phyloP scores from a whole-genome alignment of 2,113 vertebrate species.

The Urocitellus parryii region DNA sequence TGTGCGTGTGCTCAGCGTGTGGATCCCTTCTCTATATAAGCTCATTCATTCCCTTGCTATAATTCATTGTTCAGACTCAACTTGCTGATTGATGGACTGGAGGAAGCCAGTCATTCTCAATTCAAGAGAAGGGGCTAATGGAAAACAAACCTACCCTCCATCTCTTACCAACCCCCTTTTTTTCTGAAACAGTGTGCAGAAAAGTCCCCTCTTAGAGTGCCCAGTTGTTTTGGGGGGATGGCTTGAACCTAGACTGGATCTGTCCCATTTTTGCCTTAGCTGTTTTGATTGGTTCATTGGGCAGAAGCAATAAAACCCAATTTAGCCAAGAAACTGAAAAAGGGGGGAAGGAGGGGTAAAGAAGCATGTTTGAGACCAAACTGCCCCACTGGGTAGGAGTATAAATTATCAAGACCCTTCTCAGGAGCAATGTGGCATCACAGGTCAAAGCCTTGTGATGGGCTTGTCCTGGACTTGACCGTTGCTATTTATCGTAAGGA shows the following conservation, averaged over 20 bases:
- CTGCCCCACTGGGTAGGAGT: background rate
- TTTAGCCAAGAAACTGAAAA: background rate
- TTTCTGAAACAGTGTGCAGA: background rate
- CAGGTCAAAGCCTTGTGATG: background rate
- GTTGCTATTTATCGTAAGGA: constrained; percentile 9
- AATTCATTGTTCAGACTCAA: background rate
- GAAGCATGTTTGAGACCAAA: background rate
- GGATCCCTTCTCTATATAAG: background rate
- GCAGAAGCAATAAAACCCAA: constrained; percentile 29
- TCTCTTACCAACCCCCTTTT: background rate
- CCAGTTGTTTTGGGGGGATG: background rate
- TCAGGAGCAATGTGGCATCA: background rate
- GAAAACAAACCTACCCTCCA: background rate
- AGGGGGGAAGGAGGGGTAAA: background rate
- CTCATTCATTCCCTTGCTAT: constrained; percentile 47
- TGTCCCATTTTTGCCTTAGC: background rate
- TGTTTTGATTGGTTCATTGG: background rate
- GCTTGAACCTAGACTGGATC: background rate
- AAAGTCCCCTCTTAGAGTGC: background rate
- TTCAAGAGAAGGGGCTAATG: constrained; percentile 23
- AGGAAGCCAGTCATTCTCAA: constrained; percentile 54
- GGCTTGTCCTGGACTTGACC: background rate
- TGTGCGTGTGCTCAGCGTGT: background rate
- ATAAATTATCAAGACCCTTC: background rate
- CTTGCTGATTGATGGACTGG: background rate